Percentiles rank a stretch among this genome's conserved stretches.
phyloP scores from a whole-genome alignment of 2,888 invertebrate genomes.

The Tetramorium bicarinatum region DNA sequence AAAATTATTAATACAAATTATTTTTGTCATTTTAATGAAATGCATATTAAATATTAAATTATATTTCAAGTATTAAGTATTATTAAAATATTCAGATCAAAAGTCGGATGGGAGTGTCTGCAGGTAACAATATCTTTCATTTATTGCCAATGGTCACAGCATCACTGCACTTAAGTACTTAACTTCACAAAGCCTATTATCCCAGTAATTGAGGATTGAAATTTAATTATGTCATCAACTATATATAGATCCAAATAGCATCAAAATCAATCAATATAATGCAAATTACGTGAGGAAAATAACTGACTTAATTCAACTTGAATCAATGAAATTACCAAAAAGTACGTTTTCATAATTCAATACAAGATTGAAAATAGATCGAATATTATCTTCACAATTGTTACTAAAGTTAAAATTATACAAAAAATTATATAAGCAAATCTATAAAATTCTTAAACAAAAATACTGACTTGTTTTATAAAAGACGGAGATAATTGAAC shows the following conservation, averaged over 20 bases:
- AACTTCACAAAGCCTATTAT: constrained; percentile 48
- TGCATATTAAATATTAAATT: neutral
- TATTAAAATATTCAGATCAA: constrained; percentile 7
- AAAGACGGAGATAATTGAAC: constrained; percentile 1
- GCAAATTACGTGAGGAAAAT: constrained; percentile 8
- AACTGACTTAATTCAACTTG: neutral
- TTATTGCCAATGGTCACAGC: neutral
- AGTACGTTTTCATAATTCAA: neutral
- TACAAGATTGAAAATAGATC: neutral
- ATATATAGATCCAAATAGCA: constrained; percentile 17
- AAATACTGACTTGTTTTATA: neutral
- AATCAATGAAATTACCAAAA: neutral
- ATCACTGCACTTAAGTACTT: constrained; percentile 40
- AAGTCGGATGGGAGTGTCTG: neutral
- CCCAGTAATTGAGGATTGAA: constrained; percentile 43
- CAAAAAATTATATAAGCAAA: neutral
- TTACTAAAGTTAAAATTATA: neutral
- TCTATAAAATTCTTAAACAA: neutral
- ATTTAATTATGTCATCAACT: constrained; percentile 40
- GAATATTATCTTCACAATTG: neutral
- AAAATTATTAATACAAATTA: neutral
- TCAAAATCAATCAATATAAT: constrained; percentile 33
- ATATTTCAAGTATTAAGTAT: neutral
- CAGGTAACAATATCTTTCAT: constrained; percentile 34
- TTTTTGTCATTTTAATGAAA: neutral